phyloP scores from a whole-genome alignment of 1,140 invertebrate genomes.

The Aradophagus sp. region DNA sequence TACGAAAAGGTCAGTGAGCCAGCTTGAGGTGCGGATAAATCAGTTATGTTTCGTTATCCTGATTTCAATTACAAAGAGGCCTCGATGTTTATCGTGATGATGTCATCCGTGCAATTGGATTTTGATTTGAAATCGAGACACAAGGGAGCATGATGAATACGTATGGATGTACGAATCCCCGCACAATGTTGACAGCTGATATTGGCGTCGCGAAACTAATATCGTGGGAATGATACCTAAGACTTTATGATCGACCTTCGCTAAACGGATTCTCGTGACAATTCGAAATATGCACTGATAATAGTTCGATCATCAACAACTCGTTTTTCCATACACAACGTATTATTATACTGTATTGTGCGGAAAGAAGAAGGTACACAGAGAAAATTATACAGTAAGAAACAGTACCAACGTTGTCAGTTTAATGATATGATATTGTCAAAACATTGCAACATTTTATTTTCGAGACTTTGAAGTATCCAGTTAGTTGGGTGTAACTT shows the following conservation, averaged over 20 bases:
- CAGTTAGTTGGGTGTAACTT: too few relatives aligned
- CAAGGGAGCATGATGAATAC: conserved; percentile 34
- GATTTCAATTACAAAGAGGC: conserved; percentile 55
- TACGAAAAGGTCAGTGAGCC: conserved; percentile 50
- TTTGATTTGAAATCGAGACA: conserved; percentile 49
- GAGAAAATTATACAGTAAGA: too few relatives aligned
- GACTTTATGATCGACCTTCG: conserved; percentile 40
- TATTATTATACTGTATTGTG: too few relatives aligned
- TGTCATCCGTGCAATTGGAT: conserved; percentile 54
- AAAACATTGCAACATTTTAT: too few relatives aligned
- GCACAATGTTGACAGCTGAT: conserved; percentile 40
- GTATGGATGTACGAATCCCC: conserved; percentile 34
- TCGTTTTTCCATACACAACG: too few relatives aligned
- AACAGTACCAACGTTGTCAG: too few relatives aligned
- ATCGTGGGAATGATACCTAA: conserved; percentile 36
- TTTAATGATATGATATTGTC: too few relatives aligned
- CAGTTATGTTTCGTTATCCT: conserved; percentile 55
- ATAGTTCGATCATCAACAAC: too few relatives aligned
- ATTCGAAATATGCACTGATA: background rate
- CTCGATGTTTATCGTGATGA: conserved; percentile 56
- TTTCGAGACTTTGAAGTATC: too few relatives aligned
- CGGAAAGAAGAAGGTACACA: too few relatives aligned
- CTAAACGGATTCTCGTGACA: conserved; percentile 20
- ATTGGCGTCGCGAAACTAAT: conserved; percentile 29
- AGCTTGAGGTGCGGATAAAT: conserved; percentile 53